Evolutionary conservation across 2,113 vertebrate species (phyloP).

Genomic region (Callionymus lyra): DNA sequence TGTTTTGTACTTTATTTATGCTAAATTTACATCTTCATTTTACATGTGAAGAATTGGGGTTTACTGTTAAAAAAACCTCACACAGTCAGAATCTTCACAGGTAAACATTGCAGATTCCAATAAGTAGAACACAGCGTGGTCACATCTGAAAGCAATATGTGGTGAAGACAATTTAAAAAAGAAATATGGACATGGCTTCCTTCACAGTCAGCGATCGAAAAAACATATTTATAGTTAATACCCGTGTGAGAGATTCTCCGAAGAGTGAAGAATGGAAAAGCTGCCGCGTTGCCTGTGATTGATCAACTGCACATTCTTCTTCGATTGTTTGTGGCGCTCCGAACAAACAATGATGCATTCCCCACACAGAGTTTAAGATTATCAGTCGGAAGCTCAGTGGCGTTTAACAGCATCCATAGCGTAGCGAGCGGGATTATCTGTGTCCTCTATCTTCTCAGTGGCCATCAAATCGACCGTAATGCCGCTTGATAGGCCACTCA

Average conservation of each 20-base stretch:
- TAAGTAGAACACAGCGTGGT: too few species aligned
- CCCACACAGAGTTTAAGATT: neutral
- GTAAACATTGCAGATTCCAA: neutral
- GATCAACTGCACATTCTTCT: too few species aligned
- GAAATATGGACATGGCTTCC: conserved; percentile 12
- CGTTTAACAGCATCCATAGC: conserved; percentile 19
- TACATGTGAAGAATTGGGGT: too few species aligned
- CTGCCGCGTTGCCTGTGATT: conserved; percentile 7
- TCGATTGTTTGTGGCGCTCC: too few species aligned
- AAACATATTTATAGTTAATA: conserved; percentile 41
- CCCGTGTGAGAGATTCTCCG: too few species aligned
- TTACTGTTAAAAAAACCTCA: neutral
- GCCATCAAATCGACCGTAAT: conserved; percentile 44
- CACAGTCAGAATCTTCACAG: neutral
- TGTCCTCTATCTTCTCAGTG: conserved; percentile 45
- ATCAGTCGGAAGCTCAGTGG: conserved; percentile 11
- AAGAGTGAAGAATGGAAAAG: too few species aligned
- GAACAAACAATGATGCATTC: neutral
- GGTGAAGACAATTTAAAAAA: neutral
- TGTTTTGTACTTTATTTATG: too few species aligned
- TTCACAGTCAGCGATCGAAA: conserved; percentile 28
- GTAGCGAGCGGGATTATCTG: conserved; percentile 29
- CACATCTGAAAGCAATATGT: too few species aligned
- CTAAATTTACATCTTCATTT: too few species aligned
- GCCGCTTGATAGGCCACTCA: conserved; percentile 42